A percentile compares a stretch with the other conserved stretches of the same genome.
Evolutionary conservation across 30 jellyfish, hydroid and myxozoan species (phyloP).

Genomic region (Mastigias papua): DNA sequence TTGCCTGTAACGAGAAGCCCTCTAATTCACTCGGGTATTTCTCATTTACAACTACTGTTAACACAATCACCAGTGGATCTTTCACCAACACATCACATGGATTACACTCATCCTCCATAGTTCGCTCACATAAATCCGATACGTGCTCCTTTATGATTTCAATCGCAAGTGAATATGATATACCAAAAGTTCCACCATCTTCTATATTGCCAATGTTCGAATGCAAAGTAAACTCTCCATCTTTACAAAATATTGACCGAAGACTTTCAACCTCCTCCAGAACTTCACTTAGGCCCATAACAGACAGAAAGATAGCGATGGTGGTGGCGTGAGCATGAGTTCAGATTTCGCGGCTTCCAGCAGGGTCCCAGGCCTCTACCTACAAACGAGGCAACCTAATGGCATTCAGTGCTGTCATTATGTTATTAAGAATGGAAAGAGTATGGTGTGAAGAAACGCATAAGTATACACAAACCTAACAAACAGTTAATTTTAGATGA

Average conservation of each 20-base stretch:
- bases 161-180: conserved; percentile 39
- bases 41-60: conserved; percentile 4
- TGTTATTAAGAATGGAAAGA: too few species aligned
- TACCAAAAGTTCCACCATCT: not conserved
- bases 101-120: not conserved
- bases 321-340: too few species aligned
- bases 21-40: conserved; percentile 32
- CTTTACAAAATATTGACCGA: conserved; percentile 64
- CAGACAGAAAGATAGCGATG: too few species aligned
- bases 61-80: not conserved
- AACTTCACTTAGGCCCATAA: conserved; percentile 34
- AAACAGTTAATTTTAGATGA: too few species aligned
- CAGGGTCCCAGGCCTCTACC: not conserved
- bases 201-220: conserved; percentile 4
- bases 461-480: too few species aligned
- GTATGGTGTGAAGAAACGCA: too few species aligned
- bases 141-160: not conserved
- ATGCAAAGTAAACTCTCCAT: conserved; percentile 65
- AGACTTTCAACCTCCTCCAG: conserved; percentile 57
- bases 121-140: not conserved
- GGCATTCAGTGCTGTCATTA: too few species aligned
- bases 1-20: conserved; percentile 24
- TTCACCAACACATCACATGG: not conserved
- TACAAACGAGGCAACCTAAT: not conserved
- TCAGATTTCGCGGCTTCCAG: not conserved